Base-by-base conservation (phyloP, 2,888 invertebrate species). In the Habroteleia sp. region DNA sequence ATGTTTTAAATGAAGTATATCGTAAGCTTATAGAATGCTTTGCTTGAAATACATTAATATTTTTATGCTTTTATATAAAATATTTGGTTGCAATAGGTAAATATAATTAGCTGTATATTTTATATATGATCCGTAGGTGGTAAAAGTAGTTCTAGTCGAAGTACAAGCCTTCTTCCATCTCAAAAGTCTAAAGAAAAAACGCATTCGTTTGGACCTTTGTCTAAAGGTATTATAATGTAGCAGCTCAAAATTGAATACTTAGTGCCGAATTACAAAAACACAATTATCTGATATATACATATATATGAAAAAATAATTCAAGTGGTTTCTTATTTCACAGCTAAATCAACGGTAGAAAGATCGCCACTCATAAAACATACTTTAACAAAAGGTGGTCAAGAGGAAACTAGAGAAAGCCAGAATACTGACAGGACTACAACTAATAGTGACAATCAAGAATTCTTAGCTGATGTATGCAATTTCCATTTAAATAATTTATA, bases 391-490 rank as follows among this genome's bases (percentile, higher is more conserved):
- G 91, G 91, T 73, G 91, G 90, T 41, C 92, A 93, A 76, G 93
- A 93, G 78, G 93, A 94, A 62, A 81, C 92, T 10, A 93, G 93
- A 68, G 91, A 93, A 63, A 91, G 92, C 79, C 93, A 93, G 81
- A 93, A 92, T 75, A 91, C 92, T 42, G 93, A 94, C 78, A 91
- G 94, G 54, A 92, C 94, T 3, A 92, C 93, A 48, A 94, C 94
- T 71, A 95, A 95, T 87, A 91, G 93, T 0, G 98, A 98, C 89
- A 98, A 98, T 91, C 97, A 98, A 89, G 92, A 95, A 44, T 98
- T 98, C 87, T 91, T 98, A 39, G 96, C 96, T 85, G 98, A 98
- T 84, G 95, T 95, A 78, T 90, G 92, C 87, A 69, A 2, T 29
- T 50, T 37, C n/a, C 20, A 6, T 0, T 27, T 39, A 1, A 56